phyloP scores from a whole-genome alignment of 2,888 invertebrate genomes.

The Xestia sexstrigata region DNA sequence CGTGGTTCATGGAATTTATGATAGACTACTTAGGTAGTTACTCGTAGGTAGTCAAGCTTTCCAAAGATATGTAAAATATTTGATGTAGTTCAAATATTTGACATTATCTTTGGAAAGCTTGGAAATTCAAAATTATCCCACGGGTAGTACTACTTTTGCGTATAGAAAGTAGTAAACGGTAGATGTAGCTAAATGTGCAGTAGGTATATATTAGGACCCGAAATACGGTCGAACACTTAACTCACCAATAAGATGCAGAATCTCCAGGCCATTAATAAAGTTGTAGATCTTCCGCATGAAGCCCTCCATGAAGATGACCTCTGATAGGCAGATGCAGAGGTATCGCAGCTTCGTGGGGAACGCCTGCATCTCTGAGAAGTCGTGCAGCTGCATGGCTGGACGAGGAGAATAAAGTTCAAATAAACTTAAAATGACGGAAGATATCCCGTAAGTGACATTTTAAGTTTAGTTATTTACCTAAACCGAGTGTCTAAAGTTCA shows the following conservation, averaged over 20 bases:
- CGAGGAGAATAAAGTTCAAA: not conserved
- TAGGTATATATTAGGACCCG: not conserved
- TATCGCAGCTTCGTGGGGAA: slow-evolving; percentile 99
- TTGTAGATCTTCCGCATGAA: slow-evolving; percentile 99
- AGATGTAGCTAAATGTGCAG: not conserved
- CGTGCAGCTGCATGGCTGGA: slow-evolving; percentile 98
- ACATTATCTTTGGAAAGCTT: too few relatives aligned
- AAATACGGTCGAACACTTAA: not conserved
- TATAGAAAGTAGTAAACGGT: not conserved
- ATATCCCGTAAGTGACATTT: too few relatives aligned
- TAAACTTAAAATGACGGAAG: too few relatives aligned
- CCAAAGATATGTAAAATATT: too few relatives aligned
- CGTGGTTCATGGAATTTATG: not conserved
- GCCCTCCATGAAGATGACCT: slow-evolving; percentile 99
- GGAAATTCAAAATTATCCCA: not conserved
- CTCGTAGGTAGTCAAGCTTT: too few relatives aligned
- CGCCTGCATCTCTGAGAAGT: slow-evolving; percentile 99
- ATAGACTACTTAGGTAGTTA: not conserved
- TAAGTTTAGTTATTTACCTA: too few relatives aligned
- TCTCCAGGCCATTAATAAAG: slow-evolving; percentile 99
- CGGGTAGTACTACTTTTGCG: not conserved
- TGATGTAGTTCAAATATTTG: too few relatives aligned
- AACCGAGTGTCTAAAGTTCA: not conserved
- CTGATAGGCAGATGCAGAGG: slow-evolving; percentile 98
- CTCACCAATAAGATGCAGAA: slow-evolving; percentile 98